Conservation (phyloP, 2,797 vertebrate genomes). For the Spizella passerina region DNA sequence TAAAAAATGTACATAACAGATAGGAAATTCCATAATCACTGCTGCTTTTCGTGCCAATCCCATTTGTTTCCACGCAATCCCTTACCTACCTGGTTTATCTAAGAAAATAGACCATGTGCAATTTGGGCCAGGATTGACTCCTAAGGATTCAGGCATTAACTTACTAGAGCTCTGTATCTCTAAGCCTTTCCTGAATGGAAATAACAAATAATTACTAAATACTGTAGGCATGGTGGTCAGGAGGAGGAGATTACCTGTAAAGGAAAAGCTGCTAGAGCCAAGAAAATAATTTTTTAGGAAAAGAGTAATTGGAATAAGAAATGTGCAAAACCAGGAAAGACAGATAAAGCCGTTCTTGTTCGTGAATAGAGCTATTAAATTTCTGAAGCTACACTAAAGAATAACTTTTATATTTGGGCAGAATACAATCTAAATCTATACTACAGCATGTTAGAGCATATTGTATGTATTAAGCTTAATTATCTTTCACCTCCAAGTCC, state of each 20-base stretch:
- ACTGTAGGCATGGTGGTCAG: neutral
- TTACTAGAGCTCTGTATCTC: neutral
- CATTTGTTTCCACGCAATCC: conserved; percentile 8
- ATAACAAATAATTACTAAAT: conserved; percentile 8
- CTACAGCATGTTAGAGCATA: neutral
- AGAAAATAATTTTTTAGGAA: neutral
- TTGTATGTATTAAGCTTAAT: neutral
- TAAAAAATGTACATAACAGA: neutral
- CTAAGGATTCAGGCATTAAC: neutral
- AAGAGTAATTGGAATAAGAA: neutral
- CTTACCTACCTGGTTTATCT: conserved; percentile 37
- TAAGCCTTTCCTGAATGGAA: neutral
- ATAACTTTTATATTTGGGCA: neutral
- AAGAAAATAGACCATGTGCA: conserved; percentile 1
- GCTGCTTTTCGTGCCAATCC: conserved; percentile 29
- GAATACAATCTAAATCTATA: neutral
- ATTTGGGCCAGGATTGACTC: neutral
- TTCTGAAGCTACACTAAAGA: neutral
- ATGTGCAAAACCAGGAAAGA: neutral
- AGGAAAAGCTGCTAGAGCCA: neutral
- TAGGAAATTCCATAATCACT: neutral
- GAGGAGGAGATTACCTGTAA: neutral
- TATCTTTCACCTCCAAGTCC: neutral
- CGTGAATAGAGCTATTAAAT: neutral
- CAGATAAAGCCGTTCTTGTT: neutral